Conservation (phyloP, 2,797 vertebrate species). For the Cirrhinus mrigala region DNA sequence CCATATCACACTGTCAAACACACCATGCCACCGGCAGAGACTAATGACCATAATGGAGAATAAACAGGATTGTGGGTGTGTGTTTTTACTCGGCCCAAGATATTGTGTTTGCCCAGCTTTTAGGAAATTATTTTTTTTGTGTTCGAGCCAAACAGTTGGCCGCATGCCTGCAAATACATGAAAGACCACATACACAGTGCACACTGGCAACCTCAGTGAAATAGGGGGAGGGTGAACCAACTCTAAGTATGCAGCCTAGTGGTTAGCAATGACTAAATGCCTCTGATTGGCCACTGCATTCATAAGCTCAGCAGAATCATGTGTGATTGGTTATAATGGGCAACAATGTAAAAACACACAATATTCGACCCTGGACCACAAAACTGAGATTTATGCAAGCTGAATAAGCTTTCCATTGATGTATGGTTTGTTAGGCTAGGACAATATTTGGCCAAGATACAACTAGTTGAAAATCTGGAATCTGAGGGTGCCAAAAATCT, state of each 20-base stretch:
- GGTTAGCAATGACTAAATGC: background rate
- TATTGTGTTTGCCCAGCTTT: constrained; percentile 2
- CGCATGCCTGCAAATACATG: background rate
- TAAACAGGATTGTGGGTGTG: background rate
- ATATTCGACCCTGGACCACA: no score
- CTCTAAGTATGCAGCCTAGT: background rate
- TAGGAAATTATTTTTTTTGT: background rate
- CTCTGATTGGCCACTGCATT: background rate
- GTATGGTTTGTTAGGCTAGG: no score
- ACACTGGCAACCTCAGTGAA: constrained; percentile 48
- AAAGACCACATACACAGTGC: constrained; percentile 6
- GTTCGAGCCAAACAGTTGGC: background rate
- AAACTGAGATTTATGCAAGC: no score
- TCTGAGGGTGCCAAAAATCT: no score
- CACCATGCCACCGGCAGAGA: background rate
- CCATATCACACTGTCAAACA: background rate
- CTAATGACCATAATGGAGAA: constrained; percentile 6
- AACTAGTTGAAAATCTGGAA: no score
- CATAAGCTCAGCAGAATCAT: background rate
- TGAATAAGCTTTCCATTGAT: no score
- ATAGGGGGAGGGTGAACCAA: background rate
- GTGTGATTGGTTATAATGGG: background rate
- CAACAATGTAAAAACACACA: background rate
- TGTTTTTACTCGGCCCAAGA: background rate
- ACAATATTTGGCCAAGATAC: no score